Base-by-base conservation (phyloP, 2,113 vertebrate genomes). In the Halcyon senegalensis region DNA sequence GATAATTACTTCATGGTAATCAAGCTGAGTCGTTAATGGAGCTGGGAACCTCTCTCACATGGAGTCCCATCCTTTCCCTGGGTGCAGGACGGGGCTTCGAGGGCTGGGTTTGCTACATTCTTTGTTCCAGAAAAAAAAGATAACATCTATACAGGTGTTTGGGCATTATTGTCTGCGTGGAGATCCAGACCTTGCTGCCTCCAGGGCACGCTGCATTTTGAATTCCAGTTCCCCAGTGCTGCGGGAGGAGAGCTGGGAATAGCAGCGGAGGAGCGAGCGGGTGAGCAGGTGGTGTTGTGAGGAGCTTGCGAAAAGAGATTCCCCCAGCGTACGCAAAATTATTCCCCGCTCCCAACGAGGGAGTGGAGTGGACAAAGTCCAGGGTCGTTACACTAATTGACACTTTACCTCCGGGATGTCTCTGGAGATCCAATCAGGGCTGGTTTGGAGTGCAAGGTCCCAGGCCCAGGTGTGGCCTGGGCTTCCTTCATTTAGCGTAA, bases 361-460 rank as follows among this genome's bases (percentile, higher is more conserved):
- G 85, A 84, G 50, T 31, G 11, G 94, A 95, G 96, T 93, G 97
- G 97, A 89, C 96, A 59, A 82, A 96, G 97, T 84, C 95, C 97
- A 95, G 96, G 97, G 97, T 97, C 97, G 94, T 97, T 97, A 97
- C 96, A 88, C 91, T 97, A 98, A 98, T 97, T 97, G 97, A 97
- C 97, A 96, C 96, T 97, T 97, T 97, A 96, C 94, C 97, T 98
- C 97, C 10, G 13, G 96, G 95, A 97, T 94, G 92, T 24, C 97
- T 87, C 96, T 21, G 72, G 97, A 93, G 97, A 94, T 81, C 92
- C 97, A 98, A 97, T 98, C 97, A 97, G 96, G 95, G 89, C 84
- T 88, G 95, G 74, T 59, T 84, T 78, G 82, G 50, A 95, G 95
- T 48, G 0, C 66, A 3, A 51, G 92, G 96, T 96, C 96, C 96